A percentile compares a stretch with the other conserved stretches of the same genome.
These are phyloP conservation scores for Lophotis ruficrista DNA, from an alignment of 2,113 vertebrate species.

Conservation along the genomic window DNA sequence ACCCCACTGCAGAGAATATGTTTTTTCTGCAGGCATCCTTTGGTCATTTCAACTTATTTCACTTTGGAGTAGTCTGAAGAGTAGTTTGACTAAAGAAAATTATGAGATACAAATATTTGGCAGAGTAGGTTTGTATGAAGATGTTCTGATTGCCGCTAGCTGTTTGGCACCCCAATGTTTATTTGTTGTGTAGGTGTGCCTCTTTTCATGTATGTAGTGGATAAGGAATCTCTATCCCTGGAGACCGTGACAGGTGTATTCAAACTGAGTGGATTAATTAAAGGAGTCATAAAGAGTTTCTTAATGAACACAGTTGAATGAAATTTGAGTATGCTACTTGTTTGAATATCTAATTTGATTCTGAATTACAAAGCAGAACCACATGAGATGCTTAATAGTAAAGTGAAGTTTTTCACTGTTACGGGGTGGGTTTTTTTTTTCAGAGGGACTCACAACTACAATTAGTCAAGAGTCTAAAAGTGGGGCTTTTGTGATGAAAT, in stretches of 20 bases:
- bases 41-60: neutral
- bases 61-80: neutral
- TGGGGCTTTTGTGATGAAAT: neutral
- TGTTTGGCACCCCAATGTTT: neutral
- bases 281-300: neutral
- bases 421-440: neutral
- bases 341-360: neutral
- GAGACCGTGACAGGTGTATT: neutral
- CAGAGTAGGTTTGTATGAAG: neutral
- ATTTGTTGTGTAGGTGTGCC: neutral
- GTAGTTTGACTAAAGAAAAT: neutral
- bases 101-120: neutral
- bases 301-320: neutral
- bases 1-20: neutral
- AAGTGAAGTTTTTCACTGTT: neutral
- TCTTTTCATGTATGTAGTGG: neutral
- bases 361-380: neutral
- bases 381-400: neutral
- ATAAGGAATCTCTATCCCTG: neutral
- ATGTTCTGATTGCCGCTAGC: neutral
- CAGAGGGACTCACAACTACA: neutral
- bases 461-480: neutral
- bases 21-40: neutral
- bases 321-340: neutral
- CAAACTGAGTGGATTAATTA: neutral